These are phyloP conservation scores for Brachystomella parvula DNA, from an alignment of 1,140 invertebrate genomes.

Conservation along the genomic window DNA sequence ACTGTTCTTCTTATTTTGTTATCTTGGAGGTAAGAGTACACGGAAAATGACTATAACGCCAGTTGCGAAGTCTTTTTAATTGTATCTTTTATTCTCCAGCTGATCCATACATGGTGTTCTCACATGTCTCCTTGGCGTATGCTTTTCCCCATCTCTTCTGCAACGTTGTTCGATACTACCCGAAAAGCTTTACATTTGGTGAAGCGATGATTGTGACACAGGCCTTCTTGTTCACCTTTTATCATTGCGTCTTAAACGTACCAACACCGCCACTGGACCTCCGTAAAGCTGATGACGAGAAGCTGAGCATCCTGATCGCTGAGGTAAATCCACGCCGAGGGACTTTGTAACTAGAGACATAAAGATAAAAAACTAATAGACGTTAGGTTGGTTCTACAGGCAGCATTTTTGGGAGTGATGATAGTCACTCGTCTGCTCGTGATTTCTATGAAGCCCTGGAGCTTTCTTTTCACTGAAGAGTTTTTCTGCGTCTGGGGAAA, in stretches of 20 bases:
- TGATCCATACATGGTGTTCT: slow-evolving; percentile 4
- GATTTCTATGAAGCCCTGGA: slow-evolving; percentile 16
- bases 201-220: slow-evolving; percentile 26
- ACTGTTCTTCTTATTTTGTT: not conserved
- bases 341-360: no score
- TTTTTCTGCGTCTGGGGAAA: slow-evolving; percentile 26
- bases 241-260: slow-evolving; percentile 13
- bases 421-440: slow-evolving; percentile 13
- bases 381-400: no score
- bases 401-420: slow-evolving; percentile 16
- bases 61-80: not conserved
- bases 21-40: not conserved
- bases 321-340: no score
- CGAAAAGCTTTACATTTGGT: slow-evolving; percentile 30
- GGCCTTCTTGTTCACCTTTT: slow-evolving; percentile 23
- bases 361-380: no score
- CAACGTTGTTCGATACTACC: slow-evolving; percentile 17
- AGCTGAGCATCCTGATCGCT: slow-evolving; percentile 15
- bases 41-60: not conserved
- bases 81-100: slow-evolving; percentile 15
- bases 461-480: slow-evolving; percentile 20
- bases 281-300: not conserved
- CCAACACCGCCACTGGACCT: slow-evolving; percentile 12
- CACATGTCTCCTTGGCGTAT: slow-evolving; percentile 15
- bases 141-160: slow-evolving; percentile 22